A percentile compares a stretch with the other conserved stretches of the same genome.
Evolutionary conservation across 1,140 invertebrate genomes (phyloP).

Genomic region (Danaus plexippus): DNA sequence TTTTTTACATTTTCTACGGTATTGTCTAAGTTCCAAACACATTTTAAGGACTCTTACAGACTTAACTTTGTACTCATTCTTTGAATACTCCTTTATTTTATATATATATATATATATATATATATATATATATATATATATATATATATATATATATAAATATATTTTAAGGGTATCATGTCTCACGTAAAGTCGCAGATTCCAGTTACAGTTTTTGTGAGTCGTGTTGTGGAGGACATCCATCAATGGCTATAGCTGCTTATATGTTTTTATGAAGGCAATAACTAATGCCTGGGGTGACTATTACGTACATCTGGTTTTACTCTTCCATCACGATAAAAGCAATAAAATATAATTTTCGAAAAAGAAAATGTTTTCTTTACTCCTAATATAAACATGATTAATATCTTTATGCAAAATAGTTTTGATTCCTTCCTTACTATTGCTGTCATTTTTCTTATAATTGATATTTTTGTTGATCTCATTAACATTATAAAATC

Average conservation of each 20-base stretch:
- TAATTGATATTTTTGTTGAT: too few relatives aligned
- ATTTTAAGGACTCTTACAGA: not conserved
- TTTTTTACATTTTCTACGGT: too few relatives aligned
- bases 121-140: too few relatives aligned
- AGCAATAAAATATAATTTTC: not conserved
- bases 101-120: too few relatives aligned
- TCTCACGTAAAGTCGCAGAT: constrained; percentile 12
- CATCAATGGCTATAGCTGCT: constrained; percentile 38
- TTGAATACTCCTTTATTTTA: constrained; percentile 9
- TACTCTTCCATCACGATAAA: constrained; percentile 7
- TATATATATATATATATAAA: too few relatives aligned
- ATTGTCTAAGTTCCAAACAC: too few relatives aligned
- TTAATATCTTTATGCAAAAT: too few relatives aligned
- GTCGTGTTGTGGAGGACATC: constrained; percentile 31
- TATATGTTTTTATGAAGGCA: constrained; percentile 34
- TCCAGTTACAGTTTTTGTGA: constrained; percentile 42
- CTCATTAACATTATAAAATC: too few relatives aligned
- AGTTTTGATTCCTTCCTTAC: too few relatives aligned
- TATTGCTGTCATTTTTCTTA: too few relatives aligned
- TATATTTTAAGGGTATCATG: constrained; percentile 4
- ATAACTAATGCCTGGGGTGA: constrained; percentile 23
- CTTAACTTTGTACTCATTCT: not conserved
- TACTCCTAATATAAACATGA: too few relatives aligned
- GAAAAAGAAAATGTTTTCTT: too few relatives aligned
- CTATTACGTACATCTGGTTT: constrained; percentile 22